Evolutionary conservation across 1,140 invertebrate genomes (phyloP).

Genomic region (Teleopsis dalmanni): DNA sequence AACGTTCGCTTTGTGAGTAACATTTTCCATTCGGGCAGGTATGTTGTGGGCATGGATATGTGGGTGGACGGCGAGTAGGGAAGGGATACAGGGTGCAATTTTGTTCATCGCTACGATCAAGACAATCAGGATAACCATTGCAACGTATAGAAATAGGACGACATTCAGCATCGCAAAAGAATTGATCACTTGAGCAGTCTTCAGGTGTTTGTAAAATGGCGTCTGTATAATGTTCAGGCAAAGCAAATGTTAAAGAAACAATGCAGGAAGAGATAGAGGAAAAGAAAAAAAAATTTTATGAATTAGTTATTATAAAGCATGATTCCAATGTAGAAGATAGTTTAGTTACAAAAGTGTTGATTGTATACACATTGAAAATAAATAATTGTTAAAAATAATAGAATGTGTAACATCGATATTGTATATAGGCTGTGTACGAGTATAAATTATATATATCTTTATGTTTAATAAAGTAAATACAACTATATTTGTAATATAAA

Average conservation of each 20-base stretch:
- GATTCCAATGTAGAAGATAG: too few species aligned
- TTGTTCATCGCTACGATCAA: slow-evolving; percentile 63
- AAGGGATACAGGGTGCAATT: slow-evolving; percentile 41
- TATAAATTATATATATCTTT: too few species aligned
- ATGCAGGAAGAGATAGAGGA: slow-evolving; percentile 1
- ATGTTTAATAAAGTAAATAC: too few species aligned
- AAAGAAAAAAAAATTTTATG: slow-evolving; percentile 3
- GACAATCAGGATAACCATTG: slow-evolving; percentile 61
- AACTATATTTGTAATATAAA: too few species aligned
- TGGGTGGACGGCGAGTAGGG: slow-evolving; percentile 12
- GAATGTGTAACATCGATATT: too few species aligned
- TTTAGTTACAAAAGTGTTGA: too few species aligned
- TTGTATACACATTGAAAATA: too few species aligned
- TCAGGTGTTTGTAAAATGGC: slow-evolving; percentile 32
- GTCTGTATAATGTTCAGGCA: slow-evolving; percentile 16
- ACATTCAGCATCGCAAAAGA: slow-evolving; percentile 47
- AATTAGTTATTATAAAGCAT: slow-evolving; percentile 5
- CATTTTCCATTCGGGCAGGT: slow-evolving; percentile 37
- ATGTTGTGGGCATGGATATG: slow-evolving; percentile 27
- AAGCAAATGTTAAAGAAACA: neutral
- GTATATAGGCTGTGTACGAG: too few species aligned
- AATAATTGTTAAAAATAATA: too few species aligned
- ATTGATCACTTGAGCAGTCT: slow-evolving; percentile 42
- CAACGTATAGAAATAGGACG: slow-evolving; percentile 49
- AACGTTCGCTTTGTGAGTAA: slow-evolving; percentile 41